Evolutionary conservation across 2,797 vertebrate genomes (phyloP).

Genomic region (Brachyrhaphis roseni): DNA sequence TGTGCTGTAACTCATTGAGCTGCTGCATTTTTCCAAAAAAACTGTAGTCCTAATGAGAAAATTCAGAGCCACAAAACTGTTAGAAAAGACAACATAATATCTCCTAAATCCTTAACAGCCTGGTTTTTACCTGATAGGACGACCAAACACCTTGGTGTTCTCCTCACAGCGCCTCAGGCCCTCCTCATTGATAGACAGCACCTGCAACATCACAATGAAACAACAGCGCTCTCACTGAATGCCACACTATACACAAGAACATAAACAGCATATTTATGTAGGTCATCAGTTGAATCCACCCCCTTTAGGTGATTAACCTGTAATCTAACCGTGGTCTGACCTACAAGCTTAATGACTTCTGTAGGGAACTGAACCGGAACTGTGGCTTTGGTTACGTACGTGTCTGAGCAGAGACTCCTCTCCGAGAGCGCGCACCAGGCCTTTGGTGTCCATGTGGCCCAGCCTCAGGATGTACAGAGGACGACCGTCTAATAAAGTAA

Average conservation of each 20-base stretch:
- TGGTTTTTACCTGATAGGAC: slow-evolving; percentile 88
- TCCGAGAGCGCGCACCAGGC: slow-evolving; percentile 93
- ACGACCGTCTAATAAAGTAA: slow-evolving; percentile 85
- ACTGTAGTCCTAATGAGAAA: background rate
- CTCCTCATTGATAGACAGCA: slow-evolving; percentile 94
- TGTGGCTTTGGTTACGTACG: slow-evolving; percentile 75
- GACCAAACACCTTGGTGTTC: slow-evolving; percentile 89
- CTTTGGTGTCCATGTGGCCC: slow-evolving; percentile 99
- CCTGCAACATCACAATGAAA: slow-evolving; percentile 71
- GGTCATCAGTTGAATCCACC: slow-evolving; percentile 5
- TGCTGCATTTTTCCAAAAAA: background rate
- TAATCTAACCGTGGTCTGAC: slow-evolving; percentile 46
- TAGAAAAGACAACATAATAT: background rate
- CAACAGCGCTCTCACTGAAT: background rate
- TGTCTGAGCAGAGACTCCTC: slow-evolving; percentile 97
- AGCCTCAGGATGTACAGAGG: slow-evolving; percentile 94
- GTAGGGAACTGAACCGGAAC: background rate
- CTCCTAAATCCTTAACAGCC: background rate
- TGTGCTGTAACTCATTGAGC: background rate
- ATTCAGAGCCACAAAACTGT: background rate
- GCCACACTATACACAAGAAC: background rate
- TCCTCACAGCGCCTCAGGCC: slow-evolving; percentile 92
- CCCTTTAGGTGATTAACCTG: slow-evolving; percentile 31
- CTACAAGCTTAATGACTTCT: slow-evolving; percentile 8
- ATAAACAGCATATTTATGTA: slow-evolving; percentile 22